Conservation (phyloP, 2,888 invertebrate genomes). For the Gastracanthus pulcherrimus region DNA sequence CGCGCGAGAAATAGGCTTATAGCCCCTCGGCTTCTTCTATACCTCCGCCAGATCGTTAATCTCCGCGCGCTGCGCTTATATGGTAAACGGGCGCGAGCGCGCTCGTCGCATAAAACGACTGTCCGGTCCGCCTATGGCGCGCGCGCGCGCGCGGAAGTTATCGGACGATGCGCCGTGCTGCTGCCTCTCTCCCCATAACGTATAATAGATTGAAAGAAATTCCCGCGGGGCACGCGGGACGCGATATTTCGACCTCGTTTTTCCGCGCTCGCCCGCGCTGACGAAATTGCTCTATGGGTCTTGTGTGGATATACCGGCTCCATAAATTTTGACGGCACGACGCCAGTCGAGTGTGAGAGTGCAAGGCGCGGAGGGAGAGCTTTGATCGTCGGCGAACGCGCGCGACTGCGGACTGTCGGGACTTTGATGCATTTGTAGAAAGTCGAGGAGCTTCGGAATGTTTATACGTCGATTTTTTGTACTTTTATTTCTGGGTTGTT, state of each 20-base stretch:
- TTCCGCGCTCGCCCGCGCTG: too few species aligned
- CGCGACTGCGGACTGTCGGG: too few species aligned
- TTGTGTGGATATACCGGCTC: too few species aligned
- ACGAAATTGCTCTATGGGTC: too few species aligned
- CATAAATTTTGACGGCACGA: too few species aligned
- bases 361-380: too few species aligned
- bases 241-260: slow-evolving; percentile 7
- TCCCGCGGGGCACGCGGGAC: slow-evolving; percentile 9
- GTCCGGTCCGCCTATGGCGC: slow-evolving; percentile 52
- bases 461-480: too few species aligned
- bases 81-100: slow-evolving; percentile 41
- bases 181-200: neutral
- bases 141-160: slow-evolving; percentile 48
- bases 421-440: too few species aligned
- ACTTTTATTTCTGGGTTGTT: too few species aligned
- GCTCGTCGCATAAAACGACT: slow-evolving; percentile 62
- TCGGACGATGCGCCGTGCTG: slow-evolving; percentile 22
- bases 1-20: slow-evolving; percentile 6
- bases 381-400: too few species aligned
- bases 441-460: too few species aligned
- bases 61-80: slow-evolving; percentile 46
- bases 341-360: too few species aligned
- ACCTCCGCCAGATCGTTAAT: slow-evolving; percentile 39
- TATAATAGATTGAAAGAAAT: neutral
- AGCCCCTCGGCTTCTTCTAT: neutral